These are phyloP conservation scores for Meda fulgida DNA, from an alignment of 2,797 vertebrate species.

Conservation along the genomic window DNA sequence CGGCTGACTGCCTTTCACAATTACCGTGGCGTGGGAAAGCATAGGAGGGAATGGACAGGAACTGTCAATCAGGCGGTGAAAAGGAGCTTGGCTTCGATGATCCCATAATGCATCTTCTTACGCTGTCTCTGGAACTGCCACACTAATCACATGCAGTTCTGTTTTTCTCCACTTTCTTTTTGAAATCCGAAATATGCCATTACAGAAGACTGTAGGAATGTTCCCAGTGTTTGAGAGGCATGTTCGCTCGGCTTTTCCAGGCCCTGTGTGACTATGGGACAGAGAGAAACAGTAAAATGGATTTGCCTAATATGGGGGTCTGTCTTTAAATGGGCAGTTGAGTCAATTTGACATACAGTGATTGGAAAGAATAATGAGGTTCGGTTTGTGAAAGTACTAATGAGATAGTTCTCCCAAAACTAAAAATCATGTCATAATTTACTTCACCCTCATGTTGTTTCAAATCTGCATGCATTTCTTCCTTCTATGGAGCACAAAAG, in stretches of 20 bases:
- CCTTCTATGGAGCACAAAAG: not conserved
- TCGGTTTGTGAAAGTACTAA: not conserved
- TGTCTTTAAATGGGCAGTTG: not conserved
- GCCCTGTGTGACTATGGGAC: conserved; percentile 40
- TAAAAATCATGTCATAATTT: not conserved
- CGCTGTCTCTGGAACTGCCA: conserved; percentile 42
- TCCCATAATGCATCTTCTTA: conserved; percentile 56
- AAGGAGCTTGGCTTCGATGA: conserved; percentile 46
- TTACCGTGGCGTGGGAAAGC: conserved; percentile 74
- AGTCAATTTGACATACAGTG: not conserved
- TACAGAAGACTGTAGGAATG: conserved; percentile 49
- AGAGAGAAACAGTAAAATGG: conserved; percentile 23
- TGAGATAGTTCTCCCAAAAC: not conserved
- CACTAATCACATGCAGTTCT: conserved; percentile 25
- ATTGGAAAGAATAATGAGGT: not conserved
- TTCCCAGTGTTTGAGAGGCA: conserved; percentile 51
- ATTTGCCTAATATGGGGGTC: conserved; percentile 36
- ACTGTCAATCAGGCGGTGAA: conserved; percentile 75
- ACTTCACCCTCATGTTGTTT: not conserved
- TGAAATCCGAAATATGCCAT: conserved; percentile 49
- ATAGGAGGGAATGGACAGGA: conserved; percentile 67
- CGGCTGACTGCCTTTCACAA: conserved; percentile 72
- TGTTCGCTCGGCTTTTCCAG: conserved; percentile 36
- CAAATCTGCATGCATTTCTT: not conserved
- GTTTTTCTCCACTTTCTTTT: conserved; percentile 40